Conservation (phyloP, 2,797 vertebrate species). For the Onychomys torridus region DNA sequence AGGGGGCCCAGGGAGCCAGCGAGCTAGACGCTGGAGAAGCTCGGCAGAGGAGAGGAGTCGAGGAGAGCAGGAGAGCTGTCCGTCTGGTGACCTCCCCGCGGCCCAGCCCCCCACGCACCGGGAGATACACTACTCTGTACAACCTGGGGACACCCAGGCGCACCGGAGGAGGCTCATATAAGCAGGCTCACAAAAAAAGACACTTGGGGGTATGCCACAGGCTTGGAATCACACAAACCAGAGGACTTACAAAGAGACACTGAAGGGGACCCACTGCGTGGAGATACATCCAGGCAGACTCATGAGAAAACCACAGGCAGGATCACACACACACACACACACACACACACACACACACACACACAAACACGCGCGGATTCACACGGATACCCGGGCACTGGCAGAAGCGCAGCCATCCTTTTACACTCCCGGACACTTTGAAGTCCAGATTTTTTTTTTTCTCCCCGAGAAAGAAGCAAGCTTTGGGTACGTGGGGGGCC, state of each 20-base stretch:
- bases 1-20: conserved; percentile 28
- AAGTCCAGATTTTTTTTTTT: conserved; percentile 62
- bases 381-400: conserved; percentile 50
- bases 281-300: conserved; percentile 61
- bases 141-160: conserved; percentile 62
- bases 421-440: conserved; percentile 64
- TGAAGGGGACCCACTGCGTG: conserved; percentile 46
- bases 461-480: conserved; percentile 33
- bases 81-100: conserved; percentile 82
- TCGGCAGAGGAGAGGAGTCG: conserved; percentile 52
- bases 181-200: conserved; percentile 74
- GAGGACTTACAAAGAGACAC: conserved; percentile 76
- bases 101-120: conserved; percentile 79
- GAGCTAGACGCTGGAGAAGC: conserved; percentile 68
- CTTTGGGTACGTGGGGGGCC: conserved; percentile 55
- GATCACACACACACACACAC: conserved; percentile 28
- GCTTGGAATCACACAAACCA: conserved; percentile 60
- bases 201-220: conserved; percentile 57
- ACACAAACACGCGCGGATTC: conserved; percentile 41
- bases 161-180: conserved; percentile 50
- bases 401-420: conserved; percentile 51
- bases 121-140: conserved; percentile 69
- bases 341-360: conserved; percentile 4
- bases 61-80: conserved; percentile 81
- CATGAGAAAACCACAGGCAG: conserved; percentile 63